Evolutionary conservation across 2,888 invertebrate species (phyloP).

Genomic region (Phortica okadai): DNA sequence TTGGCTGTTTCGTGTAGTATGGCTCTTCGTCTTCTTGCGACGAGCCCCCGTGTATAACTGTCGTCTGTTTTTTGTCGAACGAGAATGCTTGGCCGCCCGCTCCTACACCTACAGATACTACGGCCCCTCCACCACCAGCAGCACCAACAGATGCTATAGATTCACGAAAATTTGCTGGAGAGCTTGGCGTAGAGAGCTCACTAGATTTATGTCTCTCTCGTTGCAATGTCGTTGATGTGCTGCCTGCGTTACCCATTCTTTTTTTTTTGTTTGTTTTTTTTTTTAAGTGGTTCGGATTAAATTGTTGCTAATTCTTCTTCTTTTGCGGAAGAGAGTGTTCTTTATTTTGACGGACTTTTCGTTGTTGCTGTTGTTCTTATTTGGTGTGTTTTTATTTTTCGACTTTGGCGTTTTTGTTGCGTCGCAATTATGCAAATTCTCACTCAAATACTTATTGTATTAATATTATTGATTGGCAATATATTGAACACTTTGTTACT

Average conservation of each 20-base stretch:
- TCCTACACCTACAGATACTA: constrained; percentile 49
- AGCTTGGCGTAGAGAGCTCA: constrained; percentile 73
- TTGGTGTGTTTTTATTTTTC: not conserved
- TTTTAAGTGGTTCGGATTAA: not conserved
- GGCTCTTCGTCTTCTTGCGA: constrained; percentile 87
- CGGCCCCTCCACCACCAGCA: constrained; percentile 39
- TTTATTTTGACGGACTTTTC: not conserved
- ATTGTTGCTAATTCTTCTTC: not conserved
- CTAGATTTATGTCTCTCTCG: constrained; percentile 87
- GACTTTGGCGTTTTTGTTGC: not conserved
- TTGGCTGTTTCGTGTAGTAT: constrained; percentile 82
- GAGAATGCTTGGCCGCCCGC: constrained; percentile 88
- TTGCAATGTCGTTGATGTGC: constrained; percentile 75
- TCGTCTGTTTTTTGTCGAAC: constrained; percentile 89
- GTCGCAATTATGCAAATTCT: not conserved
- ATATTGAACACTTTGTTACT: too few species aligned
- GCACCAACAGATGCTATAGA: constrained; percentile 47
- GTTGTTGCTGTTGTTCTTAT: not conserved
- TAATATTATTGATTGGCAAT: too few species aligned
- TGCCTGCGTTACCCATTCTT: constrained; percentile 76
- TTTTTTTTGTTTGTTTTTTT: not conserved
- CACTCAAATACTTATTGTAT: too few species aligned
- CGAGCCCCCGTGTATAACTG: constrained; percentile 82
- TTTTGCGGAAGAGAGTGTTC: not conserved
- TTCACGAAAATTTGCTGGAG: constrained; percentile 68